Base-by-base conservation (phyloP, 2,797 vertebrate species). In the Microtus agrestis region DNA sequence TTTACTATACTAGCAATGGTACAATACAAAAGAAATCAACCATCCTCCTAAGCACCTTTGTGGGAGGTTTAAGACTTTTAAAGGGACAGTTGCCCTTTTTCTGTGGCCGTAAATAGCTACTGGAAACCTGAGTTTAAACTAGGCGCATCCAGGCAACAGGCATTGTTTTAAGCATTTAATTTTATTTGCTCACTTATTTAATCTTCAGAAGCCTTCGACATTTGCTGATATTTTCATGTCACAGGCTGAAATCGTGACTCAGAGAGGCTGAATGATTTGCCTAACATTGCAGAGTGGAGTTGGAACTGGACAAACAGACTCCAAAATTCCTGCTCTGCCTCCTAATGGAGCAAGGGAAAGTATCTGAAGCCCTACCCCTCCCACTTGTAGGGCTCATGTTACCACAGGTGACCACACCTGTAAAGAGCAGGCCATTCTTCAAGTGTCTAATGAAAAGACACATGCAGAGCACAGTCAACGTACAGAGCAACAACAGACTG, bases 311-410 rank as follows among this genome's bases (percentile, higher is more conserved):
- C 10, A 1, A 37, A 1, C 0, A 37, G 40, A 7, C 40, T 46
- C 84, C 46, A 29, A 43, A 87, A 69, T n/a, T 63, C 21, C 91
- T 79, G 43, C 27, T 65, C 48, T 89, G 94, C 91, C 89, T 97
- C 95, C 93, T 46, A 19, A 65, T 37, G 59, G 95, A 54, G 87
- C 85, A 17, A 87, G 19, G 67, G 40, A 31, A 48, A 65, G 71
- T 79, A 13, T 23, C 46, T 11, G 40, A 91, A 89, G 65, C 4
- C 29, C 34, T 31, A 34, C n/a, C 29, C 54, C 54, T 85, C 56
- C 29, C 25, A 87, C 77, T 46, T 27, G 81, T 29, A 6, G 14
- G 29, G 8, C 43, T 65, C 27, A 5, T 34, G 31, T 7, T 17
- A 37, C 73, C 67, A 79, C 19, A 74, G 5, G 7, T 5, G 34